Evolutionary conservation across 2,113 vertebrate genomes (phyloP).

Genomic region (Gavia stellata): DNA sequence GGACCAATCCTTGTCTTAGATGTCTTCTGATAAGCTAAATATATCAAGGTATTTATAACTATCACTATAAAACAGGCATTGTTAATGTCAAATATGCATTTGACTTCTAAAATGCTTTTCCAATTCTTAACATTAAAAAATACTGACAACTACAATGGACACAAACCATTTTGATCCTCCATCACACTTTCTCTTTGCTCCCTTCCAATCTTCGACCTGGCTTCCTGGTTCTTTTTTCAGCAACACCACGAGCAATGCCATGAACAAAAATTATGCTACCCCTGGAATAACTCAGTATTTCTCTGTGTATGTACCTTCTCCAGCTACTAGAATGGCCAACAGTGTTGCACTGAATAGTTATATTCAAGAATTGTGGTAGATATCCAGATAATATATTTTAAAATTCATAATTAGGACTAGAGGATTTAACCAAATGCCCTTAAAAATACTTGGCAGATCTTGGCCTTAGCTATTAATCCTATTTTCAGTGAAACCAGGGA

Average conservation of each 20-base stretch:
- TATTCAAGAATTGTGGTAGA: background rate
- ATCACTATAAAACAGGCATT: background rate
- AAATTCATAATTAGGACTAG: background rate
- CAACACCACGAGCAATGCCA: background rate
- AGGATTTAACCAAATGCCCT: background rate
- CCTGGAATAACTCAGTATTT: background rate
- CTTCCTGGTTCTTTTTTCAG: background rate
- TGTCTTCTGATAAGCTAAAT: background rate
- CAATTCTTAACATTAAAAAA: background rate
- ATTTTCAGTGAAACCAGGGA: background rate
- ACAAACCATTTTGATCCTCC: background rate
- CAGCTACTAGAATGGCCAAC: background rate
- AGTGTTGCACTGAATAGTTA: background rate
- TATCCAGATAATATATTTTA: background rate
- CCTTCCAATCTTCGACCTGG: background rate
- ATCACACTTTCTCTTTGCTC: background rate
- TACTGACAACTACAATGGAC: background rate
- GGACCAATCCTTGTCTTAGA: background rate
- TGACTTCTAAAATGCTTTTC: background rate
- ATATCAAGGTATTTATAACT: background rate
- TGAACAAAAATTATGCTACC: background rate
- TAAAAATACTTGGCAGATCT: background rate
- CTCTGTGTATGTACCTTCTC: background rate
- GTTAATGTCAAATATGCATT: background rate
- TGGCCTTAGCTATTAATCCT: background rate